These are phyloP conservation scores for Macroglossus sobrinus DNA, from an alignment of 2,113 vertebrate species.

Conservation along the genomic window DNA sequence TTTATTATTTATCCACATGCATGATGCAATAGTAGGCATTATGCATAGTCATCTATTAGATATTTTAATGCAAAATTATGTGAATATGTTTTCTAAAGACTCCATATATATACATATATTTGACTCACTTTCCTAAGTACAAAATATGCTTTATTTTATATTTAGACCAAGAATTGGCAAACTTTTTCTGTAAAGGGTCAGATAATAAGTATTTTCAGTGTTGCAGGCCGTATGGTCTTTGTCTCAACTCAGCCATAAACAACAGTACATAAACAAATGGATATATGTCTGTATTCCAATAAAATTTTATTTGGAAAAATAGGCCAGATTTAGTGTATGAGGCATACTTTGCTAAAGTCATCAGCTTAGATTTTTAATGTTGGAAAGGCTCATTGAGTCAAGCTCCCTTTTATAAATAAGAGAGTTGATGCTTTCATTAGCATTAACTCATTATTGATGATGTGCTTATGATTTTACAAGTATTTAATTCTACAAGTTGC, in stretches of 20 bases:
- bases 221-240: neutral
- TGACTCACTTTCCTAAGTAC: neutral
- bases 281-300: neutral
- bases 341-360: neutral
- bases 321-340: neutral
- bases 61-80: slow-evolving; percentile 4
- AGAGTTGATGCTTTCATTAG: neutral
- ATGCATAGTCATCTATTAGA: neutral
- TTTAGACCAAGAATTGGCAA: neutral
- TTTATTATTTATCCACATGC: neutral
- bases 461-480: neutral
- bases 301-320: neutral
- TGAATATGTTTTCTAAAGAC: slow-evolving; percentile 12
- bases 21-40: neutral
- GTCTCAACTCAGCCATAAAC: neutral
- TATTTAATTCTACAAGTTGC: neutral
- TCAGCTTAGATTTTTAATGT: neutral
- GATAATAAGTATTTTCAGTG: neutral
- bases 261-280: neutral
- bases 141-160: neutral
- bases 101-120: neutral
- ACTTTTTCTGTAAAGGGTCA: neutral
- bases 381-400: neutral
- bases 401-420: neutral
- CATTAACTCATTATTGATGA: neutral